phyloP scores from a whole-genome alignment of 53 echinoderm and acorn worm genomes.

The Echinarachnius parma region DNA sequence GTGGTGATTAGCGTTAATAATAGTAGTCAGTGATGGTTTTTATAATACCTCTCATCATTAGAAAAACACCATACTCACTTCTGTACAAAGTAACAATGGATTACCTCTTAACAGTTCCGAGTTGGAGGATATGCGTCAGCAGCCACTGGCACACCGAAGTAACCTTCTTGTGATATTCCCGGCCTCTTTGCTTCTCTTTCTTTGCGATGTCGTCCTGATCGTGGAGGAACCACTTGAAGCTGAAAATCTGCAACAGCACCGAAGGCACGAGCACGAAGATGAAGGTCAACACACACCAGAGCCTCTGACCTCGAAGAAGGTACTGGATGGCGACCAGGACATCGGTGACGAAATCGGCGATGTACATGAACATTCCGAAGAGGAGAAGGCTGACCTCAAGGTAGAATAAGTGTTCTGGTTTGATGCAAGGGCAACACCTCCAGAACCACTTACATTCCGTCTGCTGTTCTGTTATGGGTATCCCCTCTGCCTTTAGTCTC shows the following conservation, averaged over 20 bases:
- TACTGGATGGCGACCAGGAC: constrained; percentile 76
- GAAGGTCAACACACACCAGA: constrained; percentile 84
- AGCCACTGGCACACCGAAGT: constrained; percentile 66
- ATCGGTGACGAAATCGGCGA: constrained; percentile 92
- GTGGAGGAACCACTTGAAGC: constrained; percentile 79
- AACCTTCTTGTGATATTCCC: constrained; percentile 44
- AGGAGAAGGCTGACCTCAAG: too few relatives aligned
- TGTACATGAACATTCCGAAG: constrained; percentile 80
- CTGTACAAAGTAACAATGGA: too few relatives aligned
- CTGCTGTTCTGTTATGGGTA: too few relatives aligned
- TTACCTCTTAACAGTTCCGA: constrained; percentile 90
- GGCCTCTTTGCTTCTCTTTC: constrained; percentile 40
- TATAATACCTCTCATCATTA: too few relatives aligned
- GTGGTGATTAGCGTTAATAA: too few relatives aligned
- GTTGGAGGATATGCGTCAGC: constrained; percentile 72
- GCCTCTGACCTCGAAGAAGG: constrained; percentile 36
- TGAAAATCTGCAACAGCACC: constrained; percentile 80
- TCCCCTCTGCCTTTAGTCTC: too few relatives aligned
- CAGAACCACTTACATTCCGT: too few relatives aligned
- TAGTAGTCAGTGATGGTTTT: too few relatives aligned
- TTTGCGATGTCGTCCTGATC: constrained; percentile 28
- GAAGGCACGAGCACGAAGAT: constrained; percentile 79
- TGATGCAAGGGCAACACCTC: too few relatives aligned
- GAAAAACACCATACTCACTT: too few relatives aligned
- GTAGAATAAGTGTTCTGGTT: too few relatives aligned